Evolutionary conservation across 30 jellyfish, hydroid and myxozoan species (phyloP).

Genomic region (Calvadosia cruxmelitensis): DNA sequence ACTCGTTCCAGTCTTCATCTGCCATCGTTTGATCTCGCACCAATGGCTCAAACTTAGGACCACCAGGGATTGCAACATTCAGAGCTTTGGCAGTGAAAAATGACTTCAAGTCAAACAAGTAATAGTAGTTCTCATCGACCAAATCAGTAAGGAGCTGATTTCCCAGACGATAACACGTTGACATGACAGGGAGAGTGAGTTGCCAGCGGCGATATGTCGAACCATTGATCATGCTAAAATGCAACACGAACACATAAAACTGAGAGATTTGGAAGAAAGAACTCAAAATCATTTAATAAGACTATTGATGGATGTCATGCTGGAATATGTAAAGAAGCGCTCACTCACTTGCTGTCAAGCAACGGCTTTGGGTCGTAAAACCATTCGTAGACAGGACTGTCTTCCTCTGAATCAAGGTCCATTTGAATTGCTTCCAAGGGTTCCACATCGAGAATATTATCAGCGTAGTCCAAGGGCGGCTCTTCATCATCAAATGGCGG

Average conservation of each 20-base stretch:
- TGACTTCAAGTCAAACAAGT: constrained; percentile 84
- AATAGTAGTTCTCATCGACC: constrained; percentile 87
- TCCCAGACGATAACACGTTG: constrained; percentile 88
- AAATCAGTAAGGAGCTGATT: constrained; percentile 91
- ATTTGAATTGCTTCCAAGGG: constrained; percentile 93
- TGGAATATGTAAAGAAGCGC: neutral
- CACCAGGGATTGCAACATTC: constrained; percentile 98
- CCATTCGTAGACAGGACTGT: constrained; percentile 87
- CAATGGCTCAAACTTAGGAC: constrained; percentile 99
- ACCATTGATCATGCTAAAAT: constrained; percentile 79
- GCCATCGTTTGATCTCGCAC: constrained; percentile 73
- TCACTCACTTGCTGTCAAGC: constrained; percentile 56
- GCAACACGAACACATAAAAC: too few relatives aligned
- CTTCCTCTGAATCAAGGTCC: constrained; percentile 96
- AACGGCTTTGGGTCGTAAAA: constrained; percentile 92
- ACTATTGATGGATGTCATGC: too few relatives aligned
- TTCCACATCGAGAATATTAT: constrained; percentile 93
- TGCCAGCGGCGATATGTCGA: constrained; percentile 90
- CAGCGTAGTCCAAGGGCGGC: constrained; percentile 99
- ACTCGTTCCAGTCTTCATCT: constrained; percentile 99
- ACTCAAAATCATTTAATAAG: too few relatives aligned
- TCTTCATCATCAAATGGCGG: constrained; percentile 99
- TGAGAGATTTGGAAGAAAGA: too few relatives aligned
- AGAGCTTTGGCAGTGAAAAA: constrained; percentile 98
- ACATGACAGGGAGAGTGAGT: constrained; percentile 67